Conservation (phyloP, 1,140 invertebrate genomes). For the Monomorium pharaonis region DNA sequence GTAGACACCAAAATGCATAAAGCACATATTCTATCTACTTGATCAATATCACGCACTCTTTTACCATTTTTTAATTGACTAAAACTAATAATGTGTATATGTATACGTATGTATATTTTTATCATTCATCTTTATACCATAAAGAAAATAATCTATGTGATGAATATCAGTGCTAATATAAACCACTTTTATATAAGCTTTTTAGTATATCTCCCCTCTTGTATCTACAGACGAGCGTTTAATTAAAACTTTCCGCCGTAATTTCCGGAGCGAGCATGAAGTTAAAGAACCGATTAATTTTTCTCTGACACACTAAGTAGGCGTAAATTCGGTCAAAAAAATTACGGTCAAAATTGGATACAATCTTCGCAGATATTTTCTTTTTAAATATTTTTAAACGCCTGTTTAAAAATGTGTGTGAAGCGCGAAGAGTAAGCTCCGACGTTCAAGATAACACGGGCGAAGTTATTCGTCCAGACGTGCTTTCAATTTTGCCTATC, state of each 20-base stretch:
- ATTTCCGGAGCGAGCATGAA: background rate
- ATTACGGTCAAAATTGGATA: conserved; percentile 20
- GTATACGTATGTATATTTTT: background rate
- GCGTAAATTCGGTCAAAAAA: background rate
- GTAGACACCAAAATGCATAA: background rate
- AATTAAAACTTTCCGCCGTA: conserved; percentile 65
- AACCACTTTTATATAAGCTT: background rate
- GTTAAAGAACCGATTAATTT: conserved; percentile 55
- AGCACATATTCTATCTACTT: background rate
- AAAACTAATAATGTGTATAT: background rate
- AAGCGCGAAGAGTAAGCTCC: background rate
- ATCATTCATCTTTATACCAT: background rate
- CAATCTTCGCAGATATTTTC: background rate
- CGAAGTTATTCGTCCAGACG: background rate
- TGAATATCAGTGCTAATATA: conserved; percentile 13
- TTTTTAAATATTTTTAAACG: background rate
- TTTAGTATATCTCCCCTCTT: conserved; percentile 14
- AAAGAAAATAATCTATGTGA: background rate
- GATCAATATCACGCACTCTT: background rate
- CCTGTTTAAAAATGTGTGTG: background rate
- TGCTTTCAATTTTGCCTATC: conserved; percentile 24
- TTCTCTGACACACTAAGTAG: background rate
- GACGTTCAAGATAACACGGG: background rate
- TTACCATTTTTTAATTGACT: background rate
- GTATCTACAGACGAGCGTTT: background rate